Evolutionary conservation across 2,888 invertebrate species (phyloP).

Genomic region (Clistopyga incitator): DNA sequence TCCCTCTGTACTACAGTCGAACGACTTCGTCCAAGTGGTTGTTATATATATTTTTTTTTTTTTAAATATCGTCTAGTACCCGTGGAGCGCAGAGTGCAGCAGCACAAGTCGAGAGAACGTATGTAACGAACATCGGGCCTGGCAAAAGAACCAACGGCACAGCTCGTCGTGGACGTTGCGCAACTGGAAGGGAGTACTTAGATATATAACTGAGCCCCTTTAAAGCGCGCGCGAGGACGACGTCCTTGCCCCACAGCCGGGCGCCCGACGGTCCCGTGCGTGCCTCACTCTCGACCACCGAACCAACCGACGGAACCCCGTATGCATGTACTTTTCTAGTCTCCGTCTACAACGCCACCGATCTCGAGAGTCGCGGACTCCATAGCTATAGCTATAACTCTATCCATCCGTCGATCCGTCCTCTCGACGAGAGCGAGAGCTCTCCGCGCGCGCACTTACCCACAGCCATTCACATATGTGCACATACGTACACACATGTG

Average conservation of each 20-base stretch:
- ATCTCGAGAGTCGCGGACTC: conserved; percentile 52
- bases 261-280: conserved; percentile 16
- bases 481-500: background rate
- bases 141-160: conserved; percentile 31
- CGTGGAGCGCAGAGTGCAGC: conserved; percentile 36
- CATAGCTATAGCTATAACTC: no score
- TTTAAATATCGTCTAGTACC: background rate
- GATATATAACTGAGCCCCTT: conserved; percentile 67
- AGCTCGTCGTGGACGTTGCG: conserved; percentile 52
- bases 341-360: conserved; percentile 1
- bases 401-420: conserved; percentile 36
- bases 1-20: no score
- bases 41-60: no score
- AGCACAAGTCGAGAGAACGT: conserved; percentile 10
- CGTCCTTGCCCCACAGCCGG: conserved; percentile 76
- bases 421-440: conserved; percentile 73
- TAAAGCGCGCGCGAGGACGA: conserved; percentile 60
- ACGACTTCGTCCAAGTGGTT: background rate
- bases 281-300: conserved; percentile 12
- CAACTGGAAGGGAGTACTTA: conserved; percentile 68
- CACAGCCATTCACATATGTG: background rate
- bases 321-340: conserved; percentile 72
- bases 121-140: background rate
- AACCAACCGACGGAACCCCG: conserved; percentile 49
- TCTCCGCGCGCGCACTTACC: conserved; percentile 25